Evolutionary conservation across 2,113 vertebrate genomes (phyloP), one percentile per base, ranked within the genome.

Genomic region (Trinectes maculatus): DNA sequence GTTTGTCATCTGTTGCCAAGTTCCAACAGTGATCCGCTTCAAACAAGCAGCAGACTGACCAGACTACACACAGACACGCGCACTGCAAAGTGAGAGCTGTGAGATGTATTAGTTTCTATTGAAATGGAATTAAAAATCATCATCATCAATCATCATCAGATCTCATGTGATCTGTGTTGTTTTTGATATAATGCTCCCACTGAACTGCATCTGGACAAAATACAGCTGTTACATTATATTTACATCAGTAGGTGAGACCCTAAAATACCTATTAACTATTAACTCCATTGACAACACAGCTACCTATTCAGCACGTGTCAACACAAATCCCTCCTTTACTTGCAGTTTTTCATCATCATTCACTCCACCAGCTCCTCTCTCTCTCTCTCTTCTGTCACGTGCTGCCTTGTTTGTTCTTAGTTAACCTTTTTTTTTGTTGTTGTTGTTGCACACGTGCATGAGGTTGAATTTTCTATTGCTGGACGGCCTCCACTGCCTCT

Each of bases 191-290:
- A 34, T 4, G 2, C 33, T 39, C 8, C 37, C 37, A 39, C 16
- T n/a, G 5, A 39, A 39, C 15, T n/a, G n/a, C n/a, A n/a, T n/a
- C n/a, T n/a, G n/a, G n/a, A n/a, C n/a, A n/a, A n/a, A 39, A 39
- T 52, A 59, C 18, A 48, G 13, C 29, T 26, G n/a, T 16, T 48
- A 15, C 8, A 13, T 8, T 5, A 52, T 29, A 18, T 39, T 10
- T 6, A 19, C 39, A 10, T 9, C 39, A 8, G 3, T 42, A 9
- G 39, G 29, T 31, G 29, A n/a, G n/a, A n/a, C n/a, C n/a, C n/a
- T n/a, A n/a, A n/a, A n/a, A n/a, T n/a, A n/a, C n/a, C n/a, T n/a
- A 80, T 83, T 49, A 25, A 68, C 15, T 44, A 25, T 69, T 54
- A 59, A 13, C 39, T 9, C n/a, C n/a, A n/a, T n/a, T n/a, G n/a